phyloP scores from a whole-genome alignment of 2,113 vertebrate species.

The Ictalurus punctatus region DNA sequence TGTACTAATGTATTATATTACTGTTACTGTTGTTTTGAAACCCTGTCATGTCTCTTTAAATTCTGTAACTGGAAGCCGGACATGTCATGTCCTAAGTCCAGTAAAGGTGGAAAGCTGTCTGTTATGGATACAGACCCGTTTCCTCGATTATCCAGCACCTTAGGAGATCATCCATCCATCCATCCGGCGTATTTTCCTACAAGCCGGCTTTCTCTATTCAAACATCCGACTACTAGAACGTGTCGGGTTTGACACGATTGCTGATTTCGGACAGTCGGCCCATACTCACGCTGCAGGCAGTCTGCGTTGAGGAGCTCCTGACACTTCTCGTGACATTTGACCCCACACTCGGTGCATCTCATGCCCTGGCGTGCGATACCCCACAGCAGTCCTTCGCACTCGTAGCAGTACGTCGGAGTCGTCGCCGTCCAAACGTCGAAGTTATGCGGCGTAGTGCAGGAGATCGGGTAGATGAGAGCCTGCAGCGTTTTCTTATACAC shows the following conservation, averaged over 20 bases:
- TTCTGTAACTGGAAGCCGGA: no score
- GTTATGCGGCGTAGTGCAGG: constrained; percentile 96
- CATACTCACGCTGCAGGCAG: constrained; percentile 91
- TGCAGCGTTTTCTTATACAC: constrained; percentile 98
- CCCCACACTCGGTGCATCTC: constrained; percentile 93
- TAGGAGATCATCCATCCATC: neutral
- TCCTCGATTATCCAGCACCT: neutral
- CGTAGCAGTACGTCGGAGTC: constrained; percentile 97
- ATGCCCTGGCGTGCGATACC: constrained; percentile 97
- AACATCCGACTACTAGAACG: no score
- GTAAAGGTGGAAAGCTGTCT: neutral
- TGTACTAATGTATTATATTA: neutral
- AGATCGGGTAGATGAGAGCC: constrained; percentile 98
- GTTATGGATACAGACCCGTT: neutral
- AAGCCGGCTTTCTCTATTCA: neutral
- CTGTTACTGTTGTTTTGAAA: no score
- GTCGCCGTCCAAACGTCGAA: constrained; percentile 98
- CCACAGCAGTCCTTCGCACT: constrained; percentile 96
- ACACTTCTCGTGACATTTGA: constrained; percentile 99
- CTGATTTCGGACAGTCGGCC: neutral
- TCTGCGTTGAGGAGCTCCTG: constrained; percentile 96
- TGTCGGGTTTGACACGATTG: neutral
- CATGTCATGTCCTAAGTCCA: neutral
- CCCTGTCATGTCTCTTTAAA: neutral
- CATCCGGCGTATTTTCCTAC: neutral